These are phyloP conservation scores for Ptilodon capucinus DNA, from an alignment of 2,888 invertebrate genomes.

Conservation along the genomic window DNA sequence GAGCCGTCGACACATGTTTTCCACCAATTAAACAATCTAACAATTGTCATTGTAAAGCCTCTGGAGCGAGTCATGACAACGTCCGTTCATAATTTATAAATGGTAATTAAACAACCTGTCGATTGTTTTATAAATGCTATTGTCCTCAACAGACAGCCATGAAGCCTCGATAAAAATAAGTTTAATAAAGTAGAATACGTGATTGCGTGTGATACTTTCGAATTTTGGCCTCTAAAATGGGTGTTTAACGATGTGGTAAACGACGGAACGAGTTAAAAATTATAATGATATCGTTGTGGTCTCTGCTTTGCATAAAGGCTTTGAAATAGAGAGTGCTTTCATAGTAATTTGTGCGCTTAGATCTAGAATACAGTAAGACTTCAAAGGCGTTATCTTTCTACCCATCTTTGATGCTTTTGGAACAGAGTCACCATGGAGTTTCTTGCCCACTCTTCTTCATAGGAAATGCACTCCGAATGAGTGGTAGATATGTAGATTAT, in stretches of 20 bases:
- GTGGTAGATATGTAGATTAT: too few species aligned
- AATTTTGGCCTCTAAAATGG: slow-evolving; percentile 75
- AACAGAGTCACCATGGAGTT: too few species aligned
- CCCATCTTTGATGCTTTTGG: too few species aligned
- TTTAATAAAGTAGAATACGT: slow-evolving; percentile 57
- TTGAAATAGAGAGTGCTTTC: background rate
- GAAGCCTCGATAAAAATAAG: slow-evolving; percentile 51
- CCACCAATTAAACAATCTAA: slow-evolving; percentile 41
- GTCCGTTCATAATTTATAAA: slow-evolving; percentile 63
- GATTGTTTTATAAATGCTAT: slow-evolving; percentile 52
- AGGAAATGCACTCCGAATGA: too few species aligned
- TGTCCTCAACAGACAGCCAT: slow-evolving; percentile 54
- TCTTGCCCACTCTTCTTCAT: too few species aligned
- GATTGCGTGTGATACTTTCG: slow-evolving; percentile 63
- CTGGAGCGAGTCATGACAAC: slow-evolving; percentile 33
- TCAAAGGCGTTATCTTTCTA: too few species aligned
- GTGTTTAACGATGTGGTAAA: slow-evolving; percentile 58
- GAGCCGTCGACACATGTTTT: slow-evolving; percentile 37
- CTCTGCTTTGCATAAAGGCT: background rate
- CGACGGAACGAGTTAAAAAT: slow-evolving; percentile 44
- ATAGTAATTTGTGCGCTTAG: background rate
- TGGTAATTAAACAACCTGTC: slow-evolving; percentile 57
- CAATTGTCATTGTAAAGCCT: slow-evolving; percentile 49
- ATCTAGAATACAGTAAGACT: too few species aligned
- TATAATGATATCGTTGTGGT: slow-evolving; percentile 29